Evolutionary conservation across 1,140 invertebrate species (phyloP), one percentile per base, ranked within the genome.

Genomic region (Cydia amplana): DNA sequence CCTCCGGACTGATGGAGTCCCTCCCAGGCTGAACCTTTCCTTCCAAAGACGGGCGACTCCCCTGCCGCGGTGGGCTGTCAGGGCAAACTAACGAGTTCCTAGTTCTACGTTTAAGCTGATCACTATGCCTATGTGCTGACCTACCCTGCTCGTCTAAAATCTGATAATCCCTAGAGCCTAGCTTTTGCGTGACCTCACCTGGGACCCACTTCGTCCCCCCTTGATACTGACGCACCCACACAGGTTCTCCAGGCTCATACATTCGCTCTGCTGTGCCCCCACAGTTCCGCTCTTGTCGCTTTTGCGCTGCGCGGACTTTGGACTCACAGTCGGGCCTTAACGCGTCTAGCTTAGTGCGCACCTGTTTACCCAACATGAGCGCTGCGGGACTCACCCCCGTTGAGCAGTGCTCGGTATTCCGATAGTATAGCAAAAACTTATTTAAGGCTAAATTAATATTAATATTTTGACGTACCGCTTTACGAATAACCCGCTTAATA

Each of bases 221-320:
- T 63, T 63, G 60, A 63, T 63, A 63, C 60, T 63, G 60, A 63
- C 60, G 60, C 9, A 63, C 5, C 60, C 60, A 63, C 20, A 63
- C 60, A 4, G 14, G 60, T 63, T 20, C 60, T 12, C 60, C 60
- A 1, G 60, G 60, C 10, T 63, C 6, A 23, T 23, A 25, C 9
- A 25, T 12, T 4, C 60, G 60, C 18, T 25, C 49, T 51, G 20
- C 9, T 10, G 18, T 23, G 7, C 60, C 60, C 7, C 60, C 60
- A 9, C 60, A 12, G 16, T n/a, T 63, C 18, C 60, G 18, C 60
- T 63, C 60, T 14, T 63, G 60, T 9, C 60, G 1, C 18, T 63
- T 63, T 18, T 63, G 60, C n/a, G 23, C 18, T 3, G 9, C 20
- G 5, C 60, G 60, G 9, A 63, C 60, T 4, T 14, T 63, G 9